Conservation (phyloP, 2,113 vertebrate genomes). For the Galeopterus variegatus region DNA sequence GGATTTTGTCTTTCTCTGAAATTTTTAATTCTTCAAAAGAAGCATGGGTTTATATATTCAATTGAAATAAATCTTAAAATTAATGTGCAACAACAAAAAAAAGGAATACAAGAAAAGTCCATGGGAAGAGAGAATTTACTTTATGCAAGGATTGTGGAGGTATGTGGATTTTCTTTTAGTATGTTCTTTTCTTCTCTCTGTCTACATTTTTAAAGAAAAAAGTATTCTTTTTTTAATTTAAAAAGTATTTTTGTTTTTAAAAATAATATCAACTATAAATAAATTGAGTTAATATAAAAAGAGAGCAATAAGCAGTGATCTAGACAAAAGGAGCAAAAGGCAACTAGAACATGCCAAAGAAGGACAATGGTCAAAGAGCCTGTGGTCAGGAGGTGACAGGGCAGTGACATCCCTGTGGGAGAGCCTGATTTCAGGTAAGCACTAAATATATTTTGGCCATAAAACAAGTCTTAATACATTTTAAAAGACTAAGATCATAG, state of each 20-base stretch:
- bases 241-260: background rate
- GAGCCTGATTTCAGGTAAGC: background rate
- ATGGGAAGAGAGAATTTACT: background rate
- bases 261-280: background rate
- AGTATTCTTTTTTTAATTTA: background rate
- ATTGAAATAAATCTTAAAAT: background rate
- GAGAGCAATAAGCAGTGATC: background rate
- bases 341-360: background rate
- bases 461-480: no score
- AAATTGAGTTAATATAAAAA: background rate
- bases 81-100: background rate
- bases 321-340: background rate
- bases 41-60: background rate
- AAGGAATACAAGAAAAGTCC: background rate
- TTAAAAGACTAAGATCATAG: no score
- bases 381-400: background rate
- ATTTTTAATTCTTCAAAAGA: slow-evolving; percentile 4
- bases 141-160: background rate
- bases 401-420: background rate
- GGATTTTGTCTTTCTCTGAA: background rate
- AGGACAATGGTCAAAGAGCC: background rate
- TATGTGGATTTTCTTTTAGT: background rate
- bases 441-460: no score
- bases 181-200: background rate
- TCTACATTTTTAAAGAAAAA: background rate